phyloP scores from a whole-genome alignment of 1,140 invertebrate species.

The Zaprionus camerounensis region DNA sequence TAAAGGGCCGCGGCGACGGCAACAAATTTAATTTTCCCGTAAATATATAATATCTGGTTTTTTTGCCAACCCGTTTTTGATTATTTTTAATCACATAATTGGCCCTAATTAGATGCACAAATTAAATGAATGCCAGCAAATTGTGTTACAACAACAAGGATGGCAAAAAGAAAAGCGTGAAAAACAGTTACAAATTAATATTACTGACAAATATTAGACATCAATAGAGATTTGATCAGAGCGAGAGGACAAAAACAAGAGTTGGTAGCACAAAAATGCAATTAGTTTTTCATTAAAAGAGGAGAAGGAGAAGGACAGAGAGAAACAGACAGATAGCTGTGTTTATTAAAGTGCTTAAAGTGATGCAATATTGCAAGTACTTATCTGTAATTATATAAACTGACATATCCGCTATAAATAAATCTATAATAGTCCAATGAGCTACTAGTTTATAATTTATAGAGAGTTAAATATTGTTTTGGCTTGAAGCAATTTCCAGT shows the following conservation, averaged over 20 bases:
- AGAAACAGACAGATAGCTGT: neutral
- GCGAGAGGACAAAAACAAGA: neutral
- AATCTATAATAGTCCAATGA: too few species aligned
- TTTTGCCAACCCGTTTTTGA: conserved; percentile 19
- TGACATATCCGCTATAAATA: too few species aligned
- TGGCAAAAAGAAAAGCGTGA: conserved; percentile 11
- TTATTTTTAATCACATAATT: conserved; percentile 73
- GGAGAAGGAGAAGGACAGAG: neutral
- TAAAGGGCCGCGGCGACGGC: conserved; percentile 4
- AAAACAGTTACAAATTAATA: conserved; percentile 2
- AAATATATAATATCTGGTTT: conserved; percentile 10
- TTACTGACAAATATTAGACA: conserved; percentile 9
- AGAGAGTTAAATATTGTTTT: neutral
- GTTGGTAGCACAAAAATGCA: neutral
- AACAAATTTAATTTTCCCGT: conserved; percentile 36
- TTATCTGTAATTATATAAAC: too few species aligned
- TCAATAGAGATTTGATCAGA: conserved; percentile 21
- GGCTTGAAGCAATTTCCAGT: conserved; percentile 5
- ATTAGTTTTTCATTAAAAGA: neutral
- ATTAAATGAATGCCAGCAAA: conserved; percentile 53
- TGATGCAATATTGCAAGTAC: neutral
- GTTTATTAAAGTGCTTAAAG: neutral
- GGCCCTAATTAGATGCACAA: conserved; percentile 70
- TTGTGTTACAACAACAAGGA: conserved; percentile 10
- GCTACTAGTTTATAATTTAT: neutral